Evolutionary conservation across 2,797 vertebrate genomes (phyloP).

Genomic region (Spatula versicolor): DNA sequence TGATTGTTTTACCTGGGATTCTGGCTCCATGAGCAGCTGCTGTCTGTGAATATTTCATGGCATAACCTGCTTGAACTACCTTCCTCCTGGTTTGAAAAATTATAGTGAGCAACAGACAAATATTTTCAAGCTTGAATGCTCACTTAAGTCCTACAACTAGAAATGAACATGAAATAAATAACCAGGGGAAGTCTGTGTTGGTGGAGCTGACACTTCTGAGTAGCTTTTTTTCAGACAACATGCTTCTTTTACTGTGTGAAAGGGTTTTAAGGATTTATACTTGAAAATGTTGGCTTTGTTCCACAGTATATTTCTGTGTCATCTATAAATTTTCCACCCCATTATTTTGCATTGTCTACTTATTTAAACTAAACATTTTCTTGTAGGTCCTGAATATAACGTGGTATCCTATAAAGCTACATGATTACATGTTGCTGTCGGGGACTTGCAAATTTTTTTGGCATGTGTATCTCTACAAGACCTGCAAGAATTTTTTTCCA

Average conservation of each 20-base stretch:
- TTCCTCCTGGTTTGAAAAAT: neutral
- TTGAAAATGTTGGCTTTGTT: neutral
- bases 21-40: neutral
- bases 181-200: neutral
- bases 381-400: neutral
- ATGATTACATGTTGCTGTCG: neutral
- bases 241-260: neutral
- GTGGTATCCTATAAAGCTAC: neutral
- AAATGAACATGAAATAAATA: conserved; percentile 15
- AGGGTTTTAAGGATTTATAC: neutral
- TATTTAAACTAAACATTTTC: conserved; percentile 10
- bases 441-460: neutral
- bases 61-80: neutral
- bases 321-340: neutral
- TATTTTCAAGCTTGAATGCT: conserved; percentile 19
- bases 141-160: conserved; percentile 10
- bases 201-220: neutral
- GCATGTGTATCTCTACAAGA: neutral
- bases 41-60: neutral
- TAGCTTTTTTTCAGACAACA: conserved; percentile 16
- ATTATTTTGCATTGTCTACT: neutral
- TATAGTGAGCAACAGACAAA: neutral
- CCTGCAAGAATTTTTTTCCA: neutral
- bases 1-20: neutral
- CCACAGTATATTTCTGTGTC: neutral